Evolutionary conservation across 2,888 invertebrate genomes (phyloP).

Genomic region (Deilephila elpenor): DNA sequence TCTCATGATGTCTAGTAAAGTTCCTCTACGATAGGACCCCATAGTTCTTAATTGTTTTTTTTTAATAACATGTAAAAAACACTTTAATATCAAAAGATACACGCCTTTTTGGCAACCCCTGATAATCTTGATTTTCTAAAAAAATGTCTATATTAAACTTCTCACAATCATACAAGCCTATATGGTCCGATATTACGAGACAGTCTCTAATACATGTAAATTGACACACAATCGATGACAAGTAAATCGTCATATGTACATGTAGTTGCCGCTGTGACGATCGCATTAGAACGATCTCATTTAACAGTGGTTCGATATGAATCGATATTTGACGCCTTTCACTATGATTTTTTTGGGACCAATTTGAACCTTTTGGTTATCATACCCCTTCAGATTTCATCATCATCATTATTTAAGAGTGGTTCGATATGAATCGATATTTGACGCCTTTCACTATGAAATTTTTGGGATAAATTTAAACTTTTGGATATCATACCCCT

Average conservation of each 20-base stretch:
- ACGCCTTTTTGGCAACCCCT: too few relatives aligned
- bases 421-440: not conserved
- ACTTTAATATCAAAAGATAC: too few relatives aligned
- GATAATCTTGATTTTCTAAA: too few relatives aligned
- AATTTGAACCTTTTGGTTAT: not conserved
- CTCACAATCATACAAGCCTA: too few relatives aligned
- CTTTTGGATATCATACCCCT: not conserved
- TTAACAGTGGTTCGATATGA: not conserved
- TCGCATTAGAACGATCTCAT: slow-evolving; percentile 20
- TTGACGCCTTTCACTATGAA: slow-evolving; percentile 27
- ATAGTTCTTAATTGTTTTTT: too few relatives aligned
- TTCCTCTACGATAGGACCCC: too few relatives aligned
- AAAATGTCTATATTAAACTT: too few relatives aligned
- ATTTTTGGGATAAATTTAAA: not conserved
- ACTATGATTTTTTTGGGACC: not conserved
- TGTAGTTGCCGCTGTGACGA: not conserved
- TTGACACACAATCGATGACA: not conserved
- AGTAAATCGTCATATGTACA: not conserved
- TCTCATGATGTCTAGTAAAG: too few relatives aligned
- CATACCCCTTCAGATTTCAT: too few relatives aligned
- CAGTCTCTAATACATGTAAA: not conserved
- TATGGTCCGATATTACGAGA: too few relatives aligned
- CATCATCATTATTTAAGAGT: too few relatives aligned
- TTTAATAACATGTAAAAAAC: too few relatives aligned
- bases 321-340: slow-evolving; percentile 27